Evolutionary conservation across 53 echinoderm and acorn worm genomes (phyloP).

Genomic region (Crossaster papposus): DNA sequence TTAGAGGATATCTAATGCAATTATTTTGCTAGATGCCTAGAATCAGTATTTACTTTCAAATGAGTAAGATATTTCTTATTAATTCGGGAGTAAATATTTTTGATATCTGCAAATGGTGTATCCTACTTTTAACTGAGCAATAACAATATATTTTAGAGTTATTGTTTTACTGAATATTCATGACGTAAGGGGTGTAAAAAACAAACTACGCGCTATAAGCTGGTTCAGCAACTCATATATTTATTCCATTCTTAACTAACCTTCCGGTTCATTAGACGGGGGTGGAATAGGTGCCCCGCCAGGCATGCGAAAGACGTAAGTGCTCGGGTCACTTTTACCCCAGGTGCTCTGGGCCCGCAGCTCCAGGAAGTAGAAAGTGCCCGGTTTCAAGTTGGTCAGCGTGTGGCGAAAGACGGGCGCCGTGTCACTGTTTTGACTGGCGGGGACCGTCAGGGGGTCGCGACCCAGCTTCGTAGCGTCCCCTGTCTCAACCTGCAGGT

Average conservation of each 20-base stretch:
- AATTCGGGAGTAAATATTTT: too few species aligned
- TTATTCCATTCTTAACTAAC: conserved; percentile 16
- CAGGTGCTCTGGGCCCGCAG: conserved; percentile 44
- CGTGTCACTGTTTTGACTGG: conserved; percentile 38
- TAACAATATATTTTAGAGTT: too few species aligned
- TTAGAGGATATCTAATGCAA: too few species aligned
- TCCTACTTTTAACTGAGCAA: too few species aligned
- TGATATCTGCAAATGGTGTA: too few species aligned
- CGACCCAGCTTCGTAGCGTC: conserved; percentile 30
- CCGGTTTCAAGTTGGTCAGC: conserved; percentile 52
- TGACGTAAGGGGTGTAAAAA: too few species aligned
- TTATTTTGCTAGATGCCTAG: too few species aligned
- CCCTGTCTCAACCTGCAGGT: conserved; percentile 13
- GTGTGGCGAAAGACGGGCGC: conserved; percentile 46
- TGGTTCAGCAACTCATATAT: too few species aligned
- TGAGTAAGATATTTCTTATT: too few species aligned
- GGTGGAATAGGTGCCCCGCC: conserved; percentile 39
- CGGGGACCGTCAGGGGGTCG: conserved; percentile 32
- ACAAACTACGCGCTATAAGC: too few species aligned
- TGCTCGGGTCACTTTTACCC: conserved; percentile 24
- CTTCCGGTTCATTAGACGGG: conserved; percentile 30
- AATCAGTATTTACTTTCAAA: too few species aligned
- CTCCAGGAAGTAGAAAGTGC: conserved; percentile 58
- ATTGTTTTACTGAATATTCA: too few species aligned
- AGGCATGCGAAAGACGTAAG: conserved; percentile 34